Percentiles rank a stretch among this genome's conserved stretches.
These are phyloP conservation scores for Sminthurinus aureus DNA, from an alignment of 2,888 invertebrate species.

Conservation along the genomic window DNA sequence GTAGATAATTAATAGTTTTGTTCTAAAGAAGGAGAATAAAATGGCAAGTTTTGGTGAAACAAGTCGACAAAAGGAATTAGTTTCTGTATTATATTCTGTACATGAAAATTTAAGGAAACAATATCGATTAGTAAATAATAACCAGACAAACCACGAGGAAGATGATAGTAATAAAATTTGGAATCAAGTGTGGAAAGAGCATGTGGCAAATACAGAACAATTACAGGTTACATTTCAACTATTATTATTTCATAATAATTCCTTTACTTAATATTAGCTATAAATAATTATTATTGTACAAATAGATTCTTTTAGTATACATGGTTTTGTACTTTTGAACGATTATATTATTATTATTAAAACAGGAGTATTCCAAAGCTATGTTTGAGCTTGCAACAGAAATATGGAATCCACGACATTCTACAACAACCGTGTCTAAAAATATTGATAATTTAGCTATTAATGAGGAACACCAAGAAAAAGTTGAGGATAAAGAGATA, in stretches of 20 bases:
- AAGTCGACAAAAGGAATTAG: conserved; percentile 46
- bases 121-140: conserved; percentile 21
- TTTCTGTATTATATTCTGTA: conserved; percentile 38
- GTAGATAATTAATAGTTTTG: no score
- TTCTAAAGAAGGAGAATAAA: no score
- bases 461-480: no score
- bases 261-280: not conserved
- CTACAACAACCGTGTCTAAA: conserved; percentile 62
- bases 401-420: conserved; percentile 70
- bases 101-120: conserved; percentile 47
- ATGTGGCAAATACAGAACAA: conserved; percentile 69
- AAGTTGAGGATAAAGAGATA: no score
- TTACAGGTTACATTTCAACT: conserved; percentile 64
- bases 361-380: conserved; percentile 71
- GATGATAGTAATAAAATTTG: conserved; percentile 45
- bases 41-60: no score
- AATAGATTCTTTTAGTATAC: no score
- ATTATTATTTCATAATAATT: not conserved
- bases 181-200: conserved; percentile 76
- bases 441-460: no score
- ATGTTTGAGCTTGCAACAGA: conserved; percentile 78
- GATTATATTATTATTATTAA: not conserved
- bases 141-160: no score
- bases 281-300: no score
- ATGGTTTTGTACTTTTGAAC: no score